Percentiles rank a stretch among this genome's conserved stretches.
These are phyloP conservation scores for Idaea biselata DNA, from an alignment of 2,888 invertebrate genomes.

Conservation along the genomic window DNA sequence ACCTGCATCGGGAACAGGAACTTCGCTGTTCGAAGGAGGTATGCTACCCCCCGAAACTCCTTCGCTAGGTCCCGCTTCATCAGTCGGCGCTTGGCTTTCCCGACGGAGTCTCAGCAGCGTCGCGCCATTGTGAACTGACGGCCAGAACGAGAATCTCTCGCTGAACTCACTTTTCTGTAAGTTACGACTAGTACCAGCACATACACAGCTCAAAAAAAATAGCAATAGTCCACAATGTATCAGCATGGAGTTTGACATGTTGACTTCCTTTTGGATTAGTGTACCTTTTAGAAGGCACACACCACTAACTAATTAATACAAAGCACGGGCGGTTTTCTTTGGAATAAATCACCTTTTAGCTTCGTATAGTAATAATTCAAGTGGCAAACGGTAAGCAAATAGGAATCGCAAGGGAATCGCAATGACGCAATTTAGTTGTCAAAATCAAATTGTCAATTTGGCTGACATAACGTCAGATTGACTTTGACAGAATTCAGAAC, in stretches of 20 bases:
- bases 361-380: background rate
- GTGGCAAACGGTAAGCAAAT: background rate
- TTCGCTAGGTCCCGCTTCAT: slow-evolving; percentile 32
- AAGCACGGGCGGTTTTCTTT: background rate
- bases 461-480: slow-evolving; percentile 11
- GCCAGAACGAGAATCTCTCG: slow-evolving; percentile 53
- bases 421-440: background rate
- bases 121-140: slow-evolving; percentile 55
- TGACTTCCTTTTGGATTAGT: slow-evolving; percentile 10
- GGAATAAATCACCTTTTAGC: background rate
- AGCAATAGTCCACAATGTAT: slow-evolving; percentile 48
- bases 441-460: background rate
- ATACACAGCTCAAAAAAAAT: slow-evolving; percentile 48
- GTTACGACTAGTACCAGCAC: slow-evolving; percentile 6
- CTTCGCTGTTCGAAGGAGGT: background rate
- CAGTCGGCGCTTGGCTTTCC: slow-evolving; percentile 24
- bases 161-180: slow-evolving; percentile 36
- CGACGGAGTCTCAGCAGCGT: slow-evolving; percentile 42
- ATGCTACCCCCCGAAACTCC: slow-evolving; percentile 24
- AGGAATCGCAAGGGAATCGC: background rate
- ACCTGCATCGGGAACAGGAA: background rate
- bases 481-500: background rate
- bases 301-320: background rate
- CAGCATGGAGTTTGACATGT: slow-evolving; percentile 33
- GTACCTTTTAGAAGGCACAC: slow-evolving; percentile 11